A percentile compares a stretch with the other conserved stretches of the same genome.
Conservation (phyloP, 2,797 vertebrate genomes). For the Chelonia mydas region DNA sequence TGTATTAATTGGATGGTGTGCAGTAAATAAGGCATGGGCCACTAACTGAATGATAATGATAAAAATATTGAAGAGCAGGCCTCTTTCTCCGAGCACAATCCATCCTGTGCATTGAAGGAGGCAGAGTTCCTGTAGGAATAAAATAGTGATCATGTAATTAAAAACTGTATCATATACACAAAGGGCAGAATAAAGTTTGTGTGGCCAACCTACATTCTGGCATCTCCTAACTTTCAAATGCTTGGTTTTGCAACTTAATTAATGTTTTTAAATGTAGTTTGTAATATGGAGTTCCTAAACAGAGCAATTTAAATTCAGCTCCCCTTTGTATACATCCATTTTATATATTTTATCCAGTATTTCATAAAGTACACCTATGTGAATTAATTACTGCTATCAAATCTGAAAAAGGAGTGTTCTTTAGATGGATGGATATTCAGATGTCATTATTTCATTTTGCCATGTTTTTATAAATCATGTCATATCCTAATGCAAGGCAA, state of each 20-base stretch:
- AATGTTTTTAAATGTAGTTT: background rate
- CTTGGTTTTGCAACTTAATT: background rate
- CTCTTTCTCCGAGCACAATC: background rate
- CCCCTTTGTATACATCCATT: background rate
- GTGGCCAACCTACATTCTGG: background rate
- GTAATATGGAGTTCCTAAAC: background rate
- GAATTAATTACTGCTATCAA: background rate
- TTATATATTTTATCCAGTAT: background rate
- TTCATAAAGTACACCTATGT: background rate
- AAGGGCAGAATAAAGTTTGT: background rate
- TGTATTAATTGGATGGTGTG: background rate
- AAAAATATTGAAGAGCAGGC: background rate
- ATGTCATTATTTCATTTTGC: background rate
- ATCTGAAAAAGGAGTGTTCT: background rate
- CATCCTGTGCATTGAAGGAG: background rate
- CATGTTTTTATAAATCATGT: background rate
- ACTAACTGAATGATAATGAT: background rate
- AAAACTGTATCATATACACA: background rate
- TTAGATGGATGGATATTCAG: background rate
- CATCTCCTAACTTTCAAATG: background rate
- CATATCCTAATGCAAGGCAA: background rate
- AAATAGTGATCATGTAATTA: background rate
- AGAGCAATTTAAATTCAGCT: background rate
- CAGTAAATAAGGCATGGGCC: background rate
- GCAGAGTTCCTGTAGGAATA: background rate